A percentile compares a stretch with the other conserved stretches of the same genome.
phyloP scores from a whole-genome alignment of 2,113 vertebrate genomes.

The Diphyllodes magnificus region DNA sequence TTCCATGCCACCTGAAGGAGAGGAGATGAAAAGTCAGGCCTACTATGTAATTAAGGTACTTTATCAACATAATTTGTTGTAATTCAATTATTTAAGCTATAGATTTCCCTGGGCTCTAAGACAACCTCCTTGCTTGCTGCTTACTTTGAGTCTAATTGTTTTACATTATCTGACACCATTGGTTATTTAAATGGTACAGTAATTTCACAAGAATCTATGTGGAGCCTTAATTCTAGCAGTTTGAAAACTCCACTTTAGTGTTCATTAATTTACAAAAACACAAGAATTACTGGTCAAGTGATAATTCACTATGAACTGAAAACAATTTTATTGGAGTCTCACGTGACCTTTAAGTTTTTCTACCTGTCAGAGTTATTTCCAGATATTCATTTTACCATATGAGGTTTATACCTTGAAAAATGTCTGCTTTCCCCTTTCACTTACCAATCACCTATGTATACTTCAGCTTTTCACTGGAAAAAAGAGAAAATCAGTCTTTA shows the following conservation, averaged over 20 bases:
- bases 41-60: constrained; percentile 90
- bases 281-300: background rate
- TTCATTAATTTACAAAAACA: background rate
- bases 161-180: background rate
- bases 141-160: background rate
- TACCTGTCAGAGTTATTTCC: background rate
- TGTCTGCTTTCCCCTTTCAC: background rate
- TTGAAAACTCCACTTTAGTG: background rate
- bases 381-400: background rate
- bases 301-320: background rate
- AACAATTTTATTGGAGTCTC: background rate
- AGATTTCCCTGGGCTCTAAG: background rate
- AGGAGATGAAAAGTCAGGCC: constrained; percentile 81
- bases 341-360: background rate
- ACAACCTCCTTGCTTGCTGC: background rate
- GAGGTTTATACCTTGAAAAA: background rate
- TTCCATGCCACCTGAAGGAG: constrained; percentile 80
- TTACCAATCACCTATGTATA: background rate
- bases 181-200: background rate
- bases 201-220: background rate
- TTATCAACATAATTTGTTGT: background rate
- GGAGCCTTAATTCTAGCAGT: background rate
- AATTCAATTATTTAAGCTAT: background rate
- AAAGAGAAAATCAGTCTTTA: background rate
- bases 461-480: background rate